These are phyloP conservation scores for Lepilemur septentrionalis DNA, from an alignment of 2,797 vertebrate species.

Conservation along the genomic window DNA sequence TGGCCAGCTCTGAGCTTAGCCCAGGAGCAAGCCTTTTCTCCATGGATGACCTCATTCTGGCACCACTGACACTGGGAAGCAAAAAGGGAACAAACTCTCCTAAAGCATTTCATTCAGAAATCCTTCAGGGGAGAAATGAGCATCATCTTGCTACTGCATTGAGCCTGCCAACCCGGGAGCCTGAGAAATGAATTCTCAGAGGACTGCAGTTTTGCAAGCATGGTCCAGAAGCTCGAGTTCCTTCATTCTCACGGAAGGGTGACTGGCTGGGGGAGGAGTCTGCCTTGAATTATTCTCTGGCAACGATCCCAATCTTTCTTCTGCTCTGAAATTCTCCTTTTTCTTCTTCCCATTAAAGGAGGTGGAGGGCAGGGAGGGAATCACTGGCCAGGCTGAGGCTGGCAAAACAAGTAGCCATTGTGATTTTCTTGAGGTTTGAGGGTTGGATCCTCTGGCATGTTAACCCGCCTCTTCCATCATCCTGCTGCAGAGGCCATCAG, in stretches of 20 bases:
- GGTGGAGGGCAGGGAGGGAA: background rate
- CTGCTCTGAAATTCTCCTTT: constrained; percentile 13
- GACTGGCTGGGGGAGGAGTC: background rate
- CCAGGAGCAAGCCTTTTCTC: background rate
- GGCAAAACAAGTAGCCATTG: background rate
- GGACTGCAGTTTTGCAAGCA: background rate
- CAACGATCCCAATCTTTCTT: background rate
- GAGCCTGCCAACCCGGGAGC: background rate
- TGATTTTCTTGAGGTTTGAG: background rate
- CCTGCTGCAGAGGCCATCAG: background rate
- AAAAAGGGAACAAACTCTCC: constrained; percentile 36
- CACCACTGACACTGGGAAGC: background rate
- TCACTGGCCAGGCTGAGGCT: background rate
- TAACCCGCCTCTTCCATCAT: background rate
- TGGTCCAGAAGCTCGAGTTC: background rate
- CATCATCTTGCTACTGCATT: background rate
- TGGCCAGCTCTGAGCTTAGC: background rate
- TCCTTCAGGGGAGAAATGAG: background rate
- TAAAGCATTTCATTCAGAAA: background rate
- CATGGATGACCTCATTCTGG: constrained; percentile 2
- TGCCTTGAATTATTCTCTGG: constrained; percentile 20
- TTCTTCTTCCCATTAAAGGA: constrained; percentile 25
- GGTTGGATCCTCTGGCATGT: background rate
- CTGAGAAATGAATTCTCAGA: constrained; percentile 14
- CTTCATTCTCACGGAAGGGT: constrained; percentile 24